A percentile compares a stretch with the other conserved stretches of the same genome.
Conservation (phyloP, 2,113 vertebrate species). For the Atlantisia rogersi region DNA sequence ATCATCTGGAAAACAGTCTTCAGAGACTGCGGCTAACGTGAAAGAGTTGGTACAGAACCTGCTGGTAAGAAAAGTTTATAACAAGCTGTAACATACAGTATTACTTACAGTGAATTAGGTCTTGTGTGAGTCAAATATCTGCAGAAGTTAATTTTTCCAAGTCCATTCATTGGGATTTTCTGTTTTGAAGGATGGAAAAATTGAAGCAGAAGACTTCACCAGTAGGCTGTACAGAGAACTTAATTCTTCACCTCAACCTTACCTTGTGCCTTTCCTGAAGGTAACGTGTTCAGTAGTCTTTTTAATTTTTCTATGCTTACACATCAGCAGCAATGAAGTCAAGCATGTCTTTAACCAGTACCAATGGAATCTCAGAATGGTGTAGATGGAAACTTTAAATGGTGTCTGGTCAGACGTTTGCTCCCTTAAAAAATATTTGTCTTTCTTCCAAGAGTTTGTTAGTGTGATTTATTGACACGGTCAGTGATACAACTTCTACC, state of each 20-base stretch:
- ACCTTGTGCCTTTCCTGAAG: constrained; percentile 99
- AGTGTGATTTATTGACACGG: not conserved
- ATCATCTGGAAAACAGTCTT: constrained; percentile 92
- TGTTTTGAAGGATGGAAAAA: constrained; percentile 87
- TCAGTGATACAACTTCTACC: not conserved
- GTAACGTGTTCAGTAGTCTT: constrained; percentile 66
- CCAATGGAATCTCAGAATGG: not conserved
- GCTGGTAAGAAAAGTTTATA: constrained; percentile 84
- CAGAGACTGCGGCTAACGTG: constrained; percentile 91
- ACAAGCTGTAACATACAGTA: not conserved
- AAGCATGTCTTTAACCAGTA: not conserved
- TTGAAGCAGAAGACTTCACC: constrained; percentile 97
- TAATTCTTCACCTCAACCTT: constrained; percentile 97
- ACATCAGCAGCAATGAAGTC: not conserved
- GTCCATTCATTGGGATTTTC: not conserved
- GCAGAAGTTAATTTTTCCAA: not conserved
- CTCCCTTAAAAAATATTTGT: not conserved
- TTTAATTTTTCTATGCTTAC: not conserved
- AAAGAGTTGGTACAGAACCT: constrained; percentile 94
- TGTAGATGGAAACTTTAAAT: not conserved
- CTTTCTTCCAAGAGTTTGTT: not conserved
- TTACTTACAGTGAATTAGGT: not conserved
- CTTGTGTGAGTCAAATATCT: rapidly evolving
- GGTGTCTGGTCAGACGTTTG: not conserved
- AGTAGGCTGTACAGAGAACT: constrained; percentile 95